Percentiles rank a stretch among this genome's conserved stretches.
These are phyloP conservation scores for Salvelinus fontinalis DNA, from an alignment of 2,113 vertebrate genomes.

Conservation along the genomic window DNA sequence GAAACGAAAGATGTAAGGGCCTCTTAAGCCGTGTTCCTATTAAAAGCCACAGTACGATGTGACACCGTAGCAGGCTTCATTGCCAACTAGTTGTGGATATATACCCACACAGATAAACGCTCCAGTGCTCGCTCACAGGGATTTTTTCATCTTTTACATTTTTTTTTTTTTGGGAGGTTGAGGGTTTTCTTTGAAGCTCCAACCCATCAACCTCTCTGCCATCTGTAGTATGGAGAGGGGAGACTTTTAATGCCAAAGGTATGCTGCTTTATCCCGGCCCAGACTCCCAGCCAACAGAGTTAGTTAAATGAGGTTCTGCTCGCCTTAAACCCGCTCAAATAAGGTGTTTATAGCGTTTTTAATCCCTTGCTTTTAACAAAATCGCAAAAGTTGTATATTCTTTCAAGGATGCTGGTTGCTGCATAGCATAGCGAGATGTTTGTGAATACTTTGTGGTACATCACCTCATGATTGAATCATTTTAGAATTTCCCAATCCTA, in stretches of 20 bases:
- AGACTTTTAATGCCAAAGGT: slow-evolving; percentile 13
- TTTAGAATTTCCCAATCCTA: slow-evolving; percentile 6
- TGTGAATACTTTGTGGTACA: slow-evolving; percentile 1
- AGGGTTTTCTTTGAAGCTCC: slow-evolving; percentile 25
- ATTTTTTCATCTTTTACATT: slow-evolving; percentile 56
- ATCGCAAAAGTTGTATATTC: not conserved
- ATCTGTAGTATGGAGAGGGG: not conserved
- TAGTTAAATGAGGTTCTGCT: slow-evolving; percentile 32
- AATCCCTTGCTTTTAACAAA: slow-evolving; percentile 12
- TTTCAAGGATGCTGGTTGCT: slow-evolving; percentile 3
- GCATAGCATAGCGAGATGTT: not conserved
- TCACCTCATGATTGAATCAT: slow-evolving; percentile 26
- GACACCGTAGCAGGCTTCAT: slow-evolving; percentile 68
- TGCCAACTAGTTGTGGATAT: slow-evolving; percentile 67
- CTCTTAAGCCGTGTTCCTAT: slow-evolving; percentile 77
- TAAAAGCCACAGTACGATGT: slow-evolving; percentile 67
- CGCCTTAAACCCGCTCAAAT: slow-evolving; percentile 9
- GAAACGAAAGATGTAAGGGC: slow-evolving; percentile 75
- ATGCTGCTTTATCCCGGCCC: slow-evolving; percentile 23
- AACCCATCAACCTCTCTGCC: slow-evolving; percentile 13
- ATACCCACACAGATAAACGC: slow-evolving; percentile 59
- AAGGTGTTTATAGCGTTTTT: slow-evolving; percentile 33
- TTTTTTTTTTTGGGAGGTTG: slow-evolving; percentile 4
- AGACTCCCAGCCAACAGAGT: slow-evolving; percentile 13
- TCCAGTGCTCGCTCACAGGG: slow-evolving; percentile 62